phyloP scores from a whole-genome alignment of 2,888 invertebrate genomes.

The Dorcus parallelipipedus region DNA sequence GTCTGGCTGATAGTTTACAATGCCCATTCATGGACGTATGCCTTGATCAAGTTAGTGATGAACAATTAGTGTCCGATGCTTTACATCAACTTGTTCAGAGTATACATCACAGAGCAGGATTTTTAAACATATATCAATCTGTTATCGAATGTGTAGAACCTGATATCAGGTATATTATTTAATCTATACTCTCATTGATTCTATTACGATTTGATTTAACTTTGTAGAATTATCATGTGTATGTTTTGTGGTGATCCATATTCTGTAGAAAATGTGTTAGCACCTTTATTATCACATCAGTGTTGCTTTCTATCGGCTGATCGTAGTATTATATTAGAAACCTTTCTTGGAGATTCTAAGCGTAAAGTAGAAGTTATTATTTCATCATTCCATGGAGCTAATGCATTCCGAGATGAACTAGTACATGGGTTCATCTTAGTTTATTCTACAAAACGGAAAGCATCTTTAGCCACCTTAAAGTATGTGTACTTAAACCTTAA shows the following conservation, averaged over 20 bases:
- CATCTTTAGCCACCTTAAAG: slow-evolving; percentile 89
- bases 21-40: slow-evolving; percentile 83
- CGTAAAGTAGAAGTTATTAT: slow-evolving; percentile 85
- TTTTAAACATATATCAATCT: slow-evolving; percentile 68
- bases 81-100: slow-evolving; percentile 71
- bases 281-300: slow-evolving; percentile 82
- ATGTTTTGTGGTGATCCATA: slow-evolving; percentile 96
- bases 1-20: slow-evolving; percentile 82
- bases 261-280: slow-evolving; percentile 83
- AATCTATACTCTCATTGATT: background rate
- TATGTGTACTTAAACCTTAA: slow-evolving; percentile 46
- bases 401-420: slow-evolving; percentile 85
- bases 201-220: slow-evolving; percentile 1
- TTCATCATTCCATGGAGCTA: slow-evolving; percentile 92
- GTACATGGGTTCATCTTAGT: slow-evolving; percentile 94
- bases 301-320: slow-evolving; percentile 84
- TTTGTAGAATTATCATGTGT: slow-evolving; percentile 82
- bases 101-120: slow-evolving; percentile 74
- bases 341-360: slow-evolving; percentile 87
- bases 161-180: slow-evolving; percentile 65
- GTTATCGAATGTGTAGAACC: slow-evolving; percentile 78
- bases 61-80: slow-evolving; percentile 67
- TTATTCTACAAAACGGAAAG: slow-evolving; percentile 92
- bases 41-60: slow-evolving; percentile 62
- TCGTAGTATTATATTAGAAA: slow-evolving; percentile 85